Base-by-base conservation (phyloP, 2,888 invertebrate species). In the Poecilus cupreus region DNA sequence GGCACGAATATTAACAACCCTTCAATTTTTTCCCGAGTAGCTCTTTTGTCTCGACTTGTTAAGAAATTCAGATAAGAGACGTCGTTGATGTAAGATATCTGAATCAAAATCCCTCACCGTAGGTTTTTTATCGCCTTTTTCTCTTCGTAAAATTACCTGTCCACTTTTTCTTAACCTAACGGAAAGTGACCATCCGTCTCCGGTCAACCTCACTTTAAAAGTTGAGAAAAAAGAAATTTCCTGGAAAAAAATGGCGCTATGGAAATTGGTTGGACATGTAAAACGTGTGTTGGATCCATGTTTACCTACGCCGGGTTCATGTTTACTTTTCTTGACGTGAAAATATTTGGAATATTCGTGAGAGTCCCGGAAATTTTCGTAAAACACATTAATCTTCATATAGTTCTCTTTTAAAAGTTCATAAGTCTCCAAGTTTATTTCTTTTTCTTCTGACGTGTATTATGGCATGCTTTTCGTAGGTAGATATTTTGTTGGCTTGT, bases 91-190 rank as follows among this genome's bases (percentile, higher is more conserved):
- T 46, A 77, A 57, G 77, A 78, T 78, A 78, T 78, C 78, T 78
- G 43, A 83, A 84, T 83, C 77, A 82, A 60, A 80, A 81, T 68
- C 68, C 68, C 72, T 22, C 13, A 60, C 64, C 51, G 57, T 37
- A 49, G 80, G 43, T 74, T 83, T 82, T 82, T 83, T 81, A 77
- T 81, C 57, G 72, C 57, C 43, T 75, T 79, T 82, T 83, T 82
- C 81, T 57, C 82, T 54, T 26, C 51, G 75, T 76, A 83, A 78
- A 78, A 78, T 78, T 78, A 78, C 78, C 78, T 78, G 78, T 78
- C 78, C 16, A 46, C 64, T 54, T 78, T 78, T 78, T 78, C 26
- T 26, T 78, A 60, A 64, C 78, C 16, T 8, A 64, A 46, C 78
- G 20, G 64, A 64, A 77, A 78, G 64, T 78, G 78, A 64, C 39